Evolutionary conservation across 2,797 vertebrate genomes (phyloP), one percentile per base, ranked within the genome.

Genomic region (Enteromius paludinosus): DNA sequence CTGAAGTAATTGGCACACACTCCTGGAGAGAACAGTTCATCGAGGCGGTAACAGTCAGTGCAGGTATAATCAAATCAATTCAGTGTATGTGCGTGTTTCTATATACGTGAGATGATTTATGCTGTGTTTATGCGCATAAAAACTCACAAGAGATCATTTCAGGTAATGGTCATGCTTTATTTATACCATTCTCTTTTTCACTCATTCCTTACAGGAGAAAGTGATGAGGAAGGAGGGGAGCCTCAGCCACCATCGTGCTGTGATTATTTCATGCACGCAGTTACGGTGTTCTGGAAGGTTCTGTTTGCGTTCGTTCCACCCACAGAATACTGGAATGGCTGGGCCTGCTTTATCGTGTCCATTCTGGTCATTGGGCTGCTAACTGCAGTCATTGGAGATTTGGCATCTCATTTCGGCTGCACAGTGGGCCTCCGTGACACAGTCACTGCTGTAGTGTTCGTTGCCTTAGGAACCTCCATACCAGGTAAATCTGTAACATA

Each of bases 401-500:
- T 98, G 17, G 97, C 97, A 25, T 97, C 97, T 15, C 97, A 98
- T 89, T 98, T 98, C 17, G 97, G 97, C 88, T 98, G 97, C 92
- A 98, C 97, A 0, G 93, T 98, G 0, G 97, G 97, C 81, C 94
- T 98, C 81, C 95, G 94, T 85, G 97, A 98, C 92, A 93, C 93
- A 0, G 97, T 98, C 86, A 98, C 97, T 0, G 97, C 97, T 0
- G 96, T 98, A n/a, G 96, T 98, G 86, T 98, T 98, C 72, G 97
- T 98, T 20, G 97, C 97, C 2, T 91, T 98, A 79, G 97, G 97
- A 65, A 98, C 97, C 3, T 98, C 97, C 81, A 94, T 98, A 81
- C 97, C 97, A 43, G 97, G 97, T 98, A 90, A 84, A 88, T 86
- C 62, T 70, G 43, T 45, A 18, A 1, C 18, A 18, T 49, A 23